Conservation (phyloP, 2,888 invertebrate species). For the Hydropsyche betteni region DNA sequence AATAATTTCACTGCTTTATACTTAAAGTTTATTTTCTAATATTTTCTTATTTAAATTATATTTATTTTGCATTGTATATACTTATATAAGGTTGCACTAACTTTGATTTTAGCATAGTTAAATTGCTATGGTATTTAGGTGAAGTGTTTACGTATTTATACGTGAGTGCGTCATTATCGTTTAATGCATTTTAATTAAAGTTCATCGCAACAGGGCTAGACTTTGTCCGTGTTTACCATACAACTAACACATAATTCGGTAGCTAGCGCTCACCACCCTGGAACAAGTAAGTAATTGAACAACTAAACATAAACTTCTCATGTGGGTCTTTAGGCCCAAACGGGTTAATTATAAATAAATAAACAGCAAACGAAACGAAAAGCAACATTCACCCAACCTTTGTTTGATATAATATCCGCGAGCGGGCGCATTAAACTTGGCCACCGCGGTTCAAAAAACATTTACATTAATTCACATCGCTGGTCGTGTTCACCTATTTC, state of each 20-base stretch:
- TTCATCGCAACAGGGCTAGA: no score
- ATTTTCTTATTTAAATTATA: no score
- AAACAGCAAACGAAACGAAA: slow-evolving; percentile 23
- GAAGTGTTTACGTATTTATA: no score
- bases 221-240: background rate
- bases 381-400: slow-evolving; percentile 11
- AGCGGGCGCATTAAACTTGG: background rate
- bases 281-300: slow-evolving; percentile 24
- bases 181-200: no score
- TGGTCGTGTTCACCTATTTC: background rate
- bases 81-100: no score
- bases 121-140: no score
- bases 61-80: no score
- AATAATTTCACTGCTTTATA: no score
- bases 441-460: slow-evolving; percentile 13
- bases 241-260: slow-evolving; percentile 11
- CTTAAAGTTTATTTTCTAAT: no score
- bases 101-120: no score
- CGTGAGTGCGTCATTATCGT: no score
- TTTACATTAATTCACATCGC: slow-evolving; percentile 10
- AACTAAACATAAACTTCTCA: slow-evolving; percentile 22
- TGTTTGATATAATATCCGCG: slow-evolving; percentile 15
- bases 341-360: slow-evolving; percentile 31
- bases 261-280: background rate
- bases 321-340: slow-evolving; percentile 27